Conservation (phyloP, 2,888 invertebrate species). For the Halocaridina rubra region DNA sequence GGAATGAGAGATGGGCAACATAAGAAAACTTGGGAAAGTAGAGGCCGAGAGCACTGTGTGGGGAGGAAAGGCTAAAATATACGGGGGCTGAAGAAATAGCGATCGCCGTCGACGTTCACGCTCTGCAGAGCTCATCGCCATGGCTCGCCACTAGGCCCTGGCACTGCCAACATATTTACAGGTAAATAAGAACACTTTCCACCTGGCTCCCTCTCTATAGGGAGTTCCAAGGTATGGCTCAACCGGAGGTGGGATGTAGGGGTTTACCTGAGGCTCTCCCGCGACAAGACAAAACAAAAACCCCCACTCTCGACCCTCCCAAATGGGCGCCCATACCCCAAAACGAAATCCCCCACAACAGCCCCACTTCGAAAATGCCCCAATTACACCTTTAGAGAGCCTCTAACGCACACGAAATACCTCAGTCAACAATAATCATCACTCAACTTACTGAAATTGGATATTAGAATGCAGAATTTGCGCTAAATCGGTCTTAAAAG, state of each 20-base stretch:
- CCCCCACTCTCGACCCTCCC: conserved; percentile 58
- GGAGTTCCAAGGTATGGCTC: conserved; percentile 36
- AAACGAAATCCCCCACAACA: conserved; percentile 26
- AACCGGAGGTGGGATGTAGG: conserved; percentile 35
- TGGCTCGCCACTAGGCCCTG: too few species aligned
- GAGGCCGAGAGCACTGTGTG: too few species aligned
- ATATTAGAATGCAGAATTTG: neutral
- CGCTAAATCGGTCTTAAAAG: neutral
- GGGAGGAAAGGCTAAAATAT: too few species aligned
- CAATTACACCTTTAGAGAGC: neutral
- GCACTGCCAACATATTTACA: too few species aligned
- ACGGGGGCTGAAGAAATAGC: too few species aligned
- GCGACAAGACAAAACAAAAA: conserved; percentile 58
- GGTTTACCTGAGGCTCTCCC: conserved; percentile 53
- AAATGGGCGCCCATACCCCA: conserved; percentile 56
- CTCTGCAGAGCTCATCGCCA: too few species aligned
- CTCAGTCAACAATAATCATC: neutral
- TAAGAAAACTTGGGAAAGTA: too few species aligned
- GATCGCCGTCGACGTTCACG: too few species aligned
- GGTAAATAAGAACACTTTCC: too few species aligned
- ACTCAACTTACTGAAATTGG: conserved; percentile 42
- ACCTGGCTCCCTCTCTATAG: conserved; percentile 18
- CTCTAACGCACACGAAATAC: conserved; percentile 23
- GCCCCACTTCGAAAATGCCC: conserved; percentile 45
- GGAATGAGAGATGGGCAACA: too few species aligned